phyloP scores from a whole-genome alignment of 2,113 vertebrate genomes.

The Colistium nudipinnis region DNA sequence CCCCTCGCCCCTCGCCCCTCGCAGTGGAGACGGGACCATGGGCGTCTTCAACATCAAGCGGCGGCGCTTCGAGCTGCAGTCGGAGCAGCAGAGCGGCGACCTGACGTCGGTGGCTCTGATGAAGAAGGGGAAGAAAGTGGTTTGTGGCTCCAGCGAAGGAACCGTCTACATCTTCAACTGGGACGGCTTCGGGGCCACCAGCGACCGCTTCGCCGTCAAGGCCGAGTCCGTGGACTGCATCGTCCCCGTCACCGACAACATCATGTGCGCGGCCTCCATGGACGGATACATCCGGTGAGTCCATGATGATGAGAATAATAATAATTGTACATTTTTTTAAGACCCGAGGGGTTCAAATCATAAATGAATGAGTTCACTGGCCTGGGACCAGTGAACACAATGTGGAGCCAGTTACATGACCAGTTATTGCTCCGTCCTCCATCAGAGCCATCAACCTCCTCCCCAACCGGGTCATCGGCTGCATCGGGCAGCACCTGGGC shows the following conservation, averaged over 20 bases:
- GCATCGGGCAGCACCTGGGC: slow-evolving; percentile 89
- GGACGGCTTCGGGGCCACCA: slow-evolving; percentile 94
- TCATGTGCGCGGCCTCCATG: slow-evolving; percentile 90
- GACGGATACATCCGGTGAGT: slow-evolving; percentile 93
- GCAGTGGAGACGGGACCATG: slow-evolving; percentile 94
- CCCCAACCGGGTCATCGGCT: slow-evolving; percentile 93
- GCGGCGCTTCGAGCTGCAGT: slow-evolving; percentile 91
- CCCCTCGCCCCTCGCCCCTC: no score
- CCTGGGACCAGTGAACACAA: no score
- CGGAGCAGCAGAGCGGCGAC: slow-evolving; percentile 91
- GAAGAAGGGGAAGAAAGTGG: slow-evolving; percentile 93
- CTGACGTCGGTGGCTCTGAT: slow-evolving; percentile 89
- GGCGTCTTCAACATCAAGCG: slow-evolving; percentile 92
- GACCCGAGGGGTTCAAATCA: no score
- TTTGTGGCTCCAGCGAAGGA: slow-evolving; percentile 92
- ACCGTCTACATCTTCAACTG: slow-evolving; percentile 97
- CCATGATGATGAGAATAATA: no score
- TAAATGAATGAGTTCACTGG: no score
- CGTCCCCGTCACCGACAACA: slow-evolving; percentile 86
- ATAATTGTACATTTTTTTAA: no score
- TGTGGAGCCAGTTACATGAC: no score
- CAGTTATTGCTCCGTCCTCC: background rate
- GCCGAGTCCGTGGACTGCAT: slow-evolving; percentile 93
- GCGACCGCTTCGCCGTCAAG: slow-evolving; percentile 91
- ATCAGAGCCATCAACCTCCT: slow-evolving; percentile 89